Evolutionary conservation across 2,113 vertebrate species (phyloP).

Genomic region (Euleptes europaea): DNA sequence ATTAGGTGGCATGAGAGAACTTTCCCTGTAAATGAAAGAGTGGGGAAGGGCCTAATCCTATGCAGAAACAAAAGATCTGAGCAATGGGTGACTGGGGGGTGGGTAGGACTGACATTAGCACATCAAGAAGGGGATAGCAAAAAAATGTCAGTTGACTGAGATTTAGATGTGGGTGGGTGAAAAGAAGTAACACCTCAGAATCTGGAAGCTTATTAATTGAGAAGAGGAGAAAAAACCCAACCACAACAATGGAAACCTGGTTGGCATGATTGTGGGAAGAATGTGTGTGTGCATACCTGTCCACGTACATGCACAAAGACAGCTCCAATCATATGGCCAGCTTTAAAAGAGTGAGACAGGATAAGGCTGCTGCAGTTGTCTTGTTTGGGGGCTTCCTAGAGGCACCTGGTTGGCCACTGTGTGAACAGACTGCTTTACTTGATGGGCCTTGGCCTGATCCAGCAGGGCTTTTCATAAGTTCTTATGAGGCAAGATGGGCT

Average conservation of each 20-base stretch:
- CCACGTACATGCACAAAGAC: neutral
- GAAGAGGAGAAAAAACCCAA: neutral
- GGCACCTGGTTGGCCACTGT: no score
- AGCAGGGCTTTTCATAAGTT: no score
- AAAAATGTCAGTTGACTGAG: neutral
- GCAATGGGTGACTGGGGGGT: neutral
- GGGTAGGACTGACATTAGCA: neutral
- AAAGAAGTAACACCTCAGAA: neutral
- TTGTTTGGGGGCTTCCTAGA: no score
- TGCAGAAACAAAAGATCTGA: neutral
- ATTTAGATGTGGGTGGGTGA: neutral
- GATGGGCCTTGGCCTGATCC: no score
- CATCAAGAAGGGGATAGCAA: neutral
- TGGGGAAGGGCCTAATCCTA: neutral
- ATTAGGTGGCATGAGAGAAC: neutral
- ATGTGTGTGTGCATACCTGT: neutral
- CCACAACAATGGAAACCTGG: neutral
- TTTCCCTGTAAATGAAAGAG: neutral
- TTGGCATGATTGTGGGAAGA: neutral
- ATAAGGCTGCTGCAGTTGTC: no score
- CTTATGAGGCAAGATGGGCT: no score
- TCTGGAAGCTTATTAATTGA: neutral
- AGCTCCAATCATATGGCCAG: neutral
- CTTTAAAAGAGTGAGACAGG: neutral
- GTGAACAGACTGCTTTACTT: no score